Conservation (phyloP, 2,113 vertebrate genomes). For the Zosterops lateralis region DNA sequence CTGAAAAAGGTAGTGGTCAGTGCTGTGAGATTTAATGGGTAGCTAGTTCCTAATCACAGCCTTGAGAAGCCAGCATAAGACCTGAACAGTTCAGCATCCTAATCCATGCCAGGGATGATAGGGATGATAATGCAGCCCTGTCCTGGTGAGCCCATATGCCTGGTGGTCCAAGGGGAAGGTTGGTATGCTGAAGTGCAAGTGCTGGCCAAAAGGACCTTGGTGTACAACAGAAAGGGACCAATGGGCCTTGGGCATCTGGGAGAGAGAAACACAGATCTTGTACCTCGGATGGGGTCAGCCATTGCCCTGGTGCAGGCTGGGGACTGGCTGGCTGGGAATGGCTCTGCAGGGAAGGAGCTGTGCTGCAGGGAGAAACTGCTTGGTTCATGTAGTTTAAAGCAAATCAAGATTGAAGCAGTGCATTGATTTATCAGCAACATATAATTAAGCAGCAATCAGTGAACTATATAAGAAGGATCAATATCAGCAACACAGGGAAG, state of each 20-base stretch:
- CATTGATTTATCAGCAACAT: not conserved
- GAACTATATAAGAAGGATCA: not conserved
- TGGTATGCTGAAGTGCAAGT: not conserved
- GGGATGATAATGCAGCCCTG: not conserved
- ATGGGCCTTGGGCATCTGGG: not conserved
- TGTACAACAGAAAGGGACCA: not conserved
- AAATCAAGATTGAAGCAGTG: not conserved
- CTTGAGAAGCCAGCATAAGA: not conserved
- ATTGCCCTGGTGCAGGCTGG: not conserved
- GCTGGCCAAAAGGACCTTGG: not conserved
- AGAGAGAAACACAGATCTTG: not conserved
- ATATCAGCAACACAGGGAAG: not conserved
- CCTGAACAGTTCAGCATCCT: not conserved
- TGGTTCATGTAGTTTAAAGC: not conserved
- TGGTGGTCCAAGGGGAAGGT: fast-evolving
- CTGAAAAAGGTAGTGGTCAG: not conserved
- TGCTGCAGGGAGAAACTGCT: not conserved
- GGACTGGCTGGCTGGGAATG: not conserved
- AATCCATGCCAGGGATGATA: not conserved
- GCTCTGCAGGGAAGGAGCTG: not conserved
- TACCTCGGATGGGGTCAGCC: not conserved
- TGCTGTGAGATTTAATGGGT: not conserved
- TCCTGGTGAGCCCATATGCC: too few relatives aligned
- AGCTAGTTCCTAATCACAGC: not conserved
- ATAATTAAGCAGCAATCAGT: conserved; percentile 42